Conservation (phyloP, 2,113 vertebrate species). For the Charadrius vociferus region DNA sequence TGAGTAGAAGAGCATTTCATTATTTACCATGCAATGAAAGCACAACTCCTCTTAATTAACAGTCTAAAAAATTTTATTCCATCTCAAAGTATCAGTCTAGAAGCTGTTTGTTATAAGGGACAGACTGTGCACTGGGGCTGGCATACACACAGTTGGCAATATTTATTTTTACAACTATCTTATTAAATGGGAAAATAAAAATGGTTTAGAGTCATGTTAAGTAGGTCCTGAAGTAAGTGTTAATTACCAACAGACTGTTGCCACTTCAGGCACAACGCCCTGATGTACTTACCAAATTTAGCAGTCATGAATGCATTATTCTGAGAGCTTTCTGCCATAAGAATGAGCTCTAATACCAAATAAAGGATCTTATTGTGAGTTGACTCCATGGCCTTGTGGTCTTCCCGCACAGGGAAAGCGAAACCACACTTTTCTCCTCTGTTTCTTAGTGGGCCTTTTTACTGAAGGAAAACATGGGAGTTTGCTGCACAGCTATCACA, state of each 20-base stretch:
- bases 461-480: neutral
- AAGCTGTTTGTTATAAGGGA: slow-evolving; percentile 19
- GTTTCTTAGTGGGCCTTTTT: neutral
- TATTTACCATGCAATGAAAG: neutral
- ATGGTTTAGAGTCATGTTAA: neutral
- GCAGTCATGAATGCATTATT: neutral
- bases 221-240: neutral
- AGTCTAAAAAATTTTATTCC: neutral
- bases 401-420: neutral
- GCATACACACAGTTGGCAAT: neutral
- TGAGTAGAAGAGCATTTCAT: slow-evolving; percentile 11
- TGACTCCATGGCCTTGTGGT: neutral
- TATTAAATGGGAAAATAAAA: slow-evolving; percentile 15
- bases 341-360: neutral
- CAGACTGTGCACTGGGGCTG: neutral
- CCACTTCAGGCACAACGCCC: neutral
- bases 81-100: neutral
- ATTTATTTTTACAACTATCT: slow-evolving; percentile 1
- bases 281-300: slow-evolving; percentile 6
- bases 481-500: neutral
- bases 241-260: slow-evolving; percentile 32
- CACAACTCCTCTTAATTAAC: slow-evolving; percentile 41
- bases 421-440: neutral
- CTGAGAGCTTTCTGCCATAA: slow-evolving; percentile 2
- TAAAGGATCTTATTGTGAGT: slow-evolving; percentile 18